Percentiles rank a stretch among this genome's conserved stretches.
phyloP scores from a whole-genome alignment of 1,140 invertebrate species.

The Heliothis virescens region DNA sequence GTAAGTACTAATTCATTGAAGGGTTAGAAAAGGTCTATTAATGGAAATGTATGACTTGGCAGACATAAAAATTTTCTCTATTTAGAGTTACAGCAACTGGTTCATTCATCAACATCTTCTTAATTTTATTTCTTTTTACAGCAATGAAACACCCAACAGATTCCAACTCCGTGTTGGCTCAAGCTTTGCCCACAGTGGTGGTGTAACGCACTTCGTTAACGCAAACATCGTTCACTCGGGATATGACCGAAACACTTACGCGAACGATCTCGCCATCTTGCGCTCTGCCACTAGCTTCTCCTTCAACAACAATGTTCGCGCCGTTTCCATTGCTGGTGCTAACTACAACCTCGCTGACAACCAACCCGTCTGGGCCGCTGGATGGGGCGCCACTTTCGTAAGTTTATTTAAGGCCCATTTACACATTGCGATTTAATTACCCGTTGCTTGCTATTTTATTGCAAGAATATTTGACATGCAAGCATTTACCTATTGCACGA shows the following conservation, averaged over 20 bases:
- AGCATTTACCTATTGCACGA: too few species aligned
- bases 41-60: too few species aligned
- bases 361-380: constrained; percentile 61
- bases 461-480: too few species aligned
- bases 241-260: constrained; percentile 86
- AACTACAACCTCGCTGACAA: constrained; percentile 66
- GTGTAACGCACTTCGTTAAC: constrained; percentile 52
- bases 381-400: constrained; percentile 69
- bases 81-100: neutral
- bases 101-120: too few species aligned
- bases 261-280: constrained; percentile 89
- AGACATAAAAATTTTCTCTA: too few species aligned
- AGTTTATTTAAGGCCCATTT: too few species aligned
- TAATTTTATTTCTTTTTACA: neutral
- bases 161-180: constrained; percentile 63
- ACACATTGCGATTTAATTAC: too few species aligned
- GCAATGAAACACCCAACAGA: constrained; percentile 6
- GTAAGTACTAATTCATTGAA: constrained; percentile 49
- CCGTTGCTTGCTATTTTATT: too few species aligned
- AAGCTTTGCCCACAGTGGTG: constrained; percentile 62
- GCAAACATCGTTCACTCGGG: constrained; percentile 82
- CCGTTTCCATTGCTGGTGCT: constrained; percentile 60
- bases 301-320: constrained; percentile 53
- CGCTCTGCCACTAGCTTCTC: constrained; percentile 84
- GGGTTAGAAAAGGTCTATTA: too few species aligned